Conservation (phyloP, 2,113 vertebrate species). For the Artemisiospiza belli region DNA sequence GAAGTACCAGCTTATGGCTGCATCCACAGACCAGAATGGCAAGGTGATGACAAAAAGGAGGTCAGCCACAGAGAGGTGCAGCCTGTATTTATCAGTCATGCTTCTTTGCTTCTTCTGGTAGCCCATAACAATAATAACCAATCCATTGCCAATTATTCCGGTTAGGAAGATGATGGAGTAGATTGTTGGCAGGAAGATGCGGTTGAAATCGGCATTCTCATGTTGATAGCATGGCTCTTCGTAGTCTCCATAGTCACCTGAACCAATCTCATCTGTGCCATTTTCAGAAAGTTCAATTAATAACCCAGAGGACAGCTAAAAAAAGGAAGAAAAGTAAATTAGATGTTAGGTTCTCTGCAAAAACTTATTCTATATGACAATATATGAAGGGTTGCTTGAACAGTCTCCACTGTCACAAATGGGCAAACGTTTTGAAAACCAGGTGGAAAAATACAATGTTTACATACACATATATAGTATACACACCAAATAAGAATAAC, state of each 20-base stretch:
- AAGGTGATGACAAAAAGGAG: constrained; percentile 93
- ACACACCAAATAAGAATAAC: not conserved
- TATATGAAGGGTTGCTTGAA: not conserved
- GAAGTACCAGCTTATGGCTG: constrained; percentile 88
- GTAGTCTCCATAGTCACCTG: constrained; percentile 74
- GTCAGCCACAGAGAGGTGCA: constrained; percentile 95
- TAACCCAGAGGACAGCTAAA: constrained; percentile 66
- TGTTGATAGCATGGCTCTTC: constrained; percentile 78
- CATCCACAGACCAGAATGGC: constrained; percentile 97
- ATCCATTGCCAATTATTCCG: constrained; percentile 91
- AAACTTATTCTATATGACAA: not conserved
- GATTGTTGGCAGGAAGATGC: constrained; percentile 89
- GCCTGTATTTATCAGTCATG: constrained; percentile 97
- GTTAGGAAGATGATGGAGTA: constrained; percentile 92
- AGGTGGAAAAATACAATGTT: not conserved
- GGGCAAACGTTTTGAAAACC: not conserved
- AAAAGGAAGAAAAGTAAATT: not conserved
- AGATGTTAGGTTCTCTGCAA: not conserved
- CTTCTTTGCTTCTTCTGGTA: constrained; percentile 92
- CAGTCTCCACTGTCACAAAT: not conserved
- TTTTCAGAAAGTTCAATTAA: constrained; percentile 75
- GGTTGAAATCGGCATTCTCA: constrained; percentile 81
- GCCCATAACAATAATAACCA: constrained; percentile 95
- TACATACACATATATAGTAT: not conserved
- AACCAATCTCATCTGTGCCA: constrained; percentile 70